These are phyloP conservation scores for Chauna torquata DNA, from an alignment of 2,113 vertebrate genomes.

Conservation along the genomic window DNA sequence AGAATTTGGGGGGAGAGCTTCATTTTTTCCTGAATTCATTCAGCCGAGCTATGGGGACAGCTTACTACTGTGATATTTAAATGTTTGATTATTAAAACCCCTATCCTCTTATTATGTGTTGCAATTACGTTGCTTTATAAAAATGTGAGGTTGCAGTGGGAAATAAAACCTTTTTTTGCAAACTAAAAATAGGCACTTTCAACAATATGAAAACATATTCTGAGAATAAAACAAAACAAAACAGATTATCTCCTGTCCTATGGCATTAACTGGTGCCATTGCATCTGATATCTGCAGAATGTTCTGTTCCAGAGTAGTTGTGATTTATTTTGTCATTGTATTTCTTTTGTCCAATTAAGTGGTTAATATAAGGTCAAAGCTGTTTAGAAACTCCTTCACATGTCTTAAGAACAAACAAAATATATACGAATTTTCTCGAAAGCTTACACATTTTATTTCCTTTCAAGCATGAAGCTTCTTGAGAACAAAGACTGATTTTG, in stretches of 20 bases:
- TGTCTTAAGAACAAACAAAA: not conserved
- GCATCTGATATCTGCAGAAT: not conserved
- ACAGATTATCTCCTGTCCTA: not conserved
- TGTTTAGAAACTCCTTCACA: not conserved
- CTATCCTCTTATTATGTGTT: not conserved
- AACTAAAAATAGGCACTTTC: not conserved
- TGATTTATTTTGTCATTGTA: not conserved
- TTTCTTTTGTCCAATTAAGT: not conserved
- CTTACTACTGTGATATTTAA: not conserved
- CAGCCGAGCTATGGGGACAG: not conserved
- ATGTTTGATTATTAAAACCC: not conserved
- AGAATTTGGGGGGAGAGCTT: not conserved
- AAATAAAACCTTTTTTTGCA: not conserved
- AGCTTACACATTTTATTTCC: not conserved
- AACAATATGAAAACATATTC: not conserved
- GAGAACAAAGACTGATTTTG: not conserved
- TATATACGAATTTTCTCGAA: not conserved
- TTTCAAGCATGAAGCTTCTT: not conserved
- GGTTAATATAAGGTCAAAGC: not conserved
- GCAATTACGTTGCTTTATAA: not conserved
- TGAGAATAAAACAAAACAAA: not conserved
- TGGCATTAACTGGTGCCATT: not conserved
- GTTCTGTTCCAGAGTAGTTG: not conserved
- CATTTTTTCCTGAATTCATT: not conserved
- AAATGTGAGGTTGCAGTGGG: not conserved